Evolutionary conservation across 2,113 vertebrate genomes (phyloP), one percentile per base, ranked within the genome.

Genomic region (Prolemur simus): DNA sequence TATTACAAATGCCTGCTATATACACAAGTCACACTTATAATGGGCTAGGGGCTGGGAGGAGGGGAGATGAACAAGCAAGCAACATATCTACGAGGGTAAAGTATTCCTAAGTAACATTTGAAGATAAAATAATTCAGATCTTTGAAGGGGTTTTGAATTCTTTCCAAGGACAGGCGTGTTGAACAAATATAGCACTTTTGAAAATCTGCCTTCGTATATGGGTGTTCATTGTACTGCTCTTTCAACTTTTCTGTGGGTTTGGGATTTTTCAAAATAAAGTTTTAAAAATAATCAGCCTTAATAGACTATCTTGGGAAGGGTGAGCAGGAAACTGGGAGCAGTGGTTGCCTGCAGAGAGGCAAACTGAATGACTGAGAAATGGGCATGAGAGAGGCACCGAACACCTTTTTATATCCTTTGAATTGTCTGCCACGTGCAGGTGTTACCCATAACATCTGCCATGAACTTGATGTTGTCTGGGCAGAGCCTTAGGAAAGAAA

Each of bases 171-270:
- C 84, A 87, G 94, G 74, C 39, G 32, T 87, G 69, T 92, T 56
- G 54, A 95, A 97, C 87, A 96, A 91, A 97, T 83, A 97, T 20
- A 94, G 82, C 8, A 8, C 93, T 93, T 97, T 95, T 73, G 60
- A 91, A 96, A 98, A 96, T 80, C 17, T 89, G 80, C 84, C 84
- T 93, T 97, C 34, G 0, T 87, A 93, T 71, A 89, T 71, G 90
- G 54, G 58, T 89, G 34, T 86, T 95, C 87, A 78, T 68, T 78
- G 73, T 78, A 93, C 74, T 60, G 47, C 76, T 86, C 96, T 92
- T 95, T 92, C 54, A 27, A 91, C 74, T 96, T 94, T 97, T 58
- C 37, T 88, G 52, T 80, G 81, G 66, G 64, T 58, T 96, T 95
- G 37, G 42, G 45, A 27, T 66, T 83, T 92, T 92, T 92, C 58